Evolutionary conservation across 2,797 vertebrate species (phyloP).

Genomic region (Poecilia gillii): DNA sequence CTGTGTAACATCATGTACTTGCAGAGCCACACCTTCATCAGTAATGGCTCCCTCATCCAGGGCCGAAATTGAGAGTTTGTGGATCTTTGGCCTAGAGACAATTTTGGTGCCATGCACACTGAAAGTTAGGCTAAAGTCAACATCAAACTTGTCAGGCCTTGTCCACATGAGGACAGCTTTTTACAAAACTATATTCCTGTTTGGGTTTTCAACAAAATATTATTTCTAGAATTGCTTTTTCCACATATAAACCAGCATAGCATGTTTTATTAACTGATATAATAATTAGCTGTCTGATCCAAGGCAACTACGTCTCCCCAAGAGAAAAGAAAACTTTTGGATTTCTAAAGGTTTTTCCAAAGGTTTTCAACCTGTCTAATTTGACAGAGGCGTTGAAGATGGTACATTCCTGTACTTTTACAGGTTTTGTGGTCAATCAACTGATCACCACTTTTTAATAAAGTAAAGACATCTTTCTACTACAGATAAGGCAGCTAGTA

Average conservation of each 20-base stretch:
- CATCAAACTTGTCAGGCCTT: background rate
- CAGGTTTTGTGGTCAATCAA: background rate
- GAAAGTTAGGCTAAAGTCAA: background rate
- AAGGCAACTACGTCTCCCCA: background rate
- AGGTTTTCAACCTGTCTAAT: background rate
- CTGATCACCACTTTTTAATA: background rate
- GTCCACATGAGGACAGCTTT: background rate
- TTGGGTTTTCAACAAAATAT: background rate
- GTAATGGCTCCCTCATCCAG: background rate
- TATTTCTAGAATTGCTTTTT: background rate
- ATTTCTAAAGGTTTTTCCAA: background rate
- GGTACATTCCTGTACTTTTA: background rate
- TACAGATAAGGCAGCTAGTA: background rate
- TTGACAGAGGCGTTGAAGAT: background rate
- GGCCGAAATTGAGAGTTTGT: background rate
- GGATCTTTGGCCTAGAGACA: background rate
- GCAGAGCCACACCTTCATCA: constrained; percentile 2
- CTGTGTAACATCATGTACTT: constrained; percentile 60
- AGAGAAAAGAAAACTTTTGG: background rate
- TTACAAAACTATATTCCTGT: background rate
- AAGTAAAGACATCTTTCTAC: background rate
- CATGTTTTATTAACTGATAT: background rate
- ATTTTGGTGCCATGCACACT: background rate
- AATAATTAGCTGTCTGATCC: background rate
- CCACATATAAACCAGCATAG: background rate